phyloP scores from a whole-genome alignment of 2,888 invertebrate genomes.

The Helleia helle region DNA sequence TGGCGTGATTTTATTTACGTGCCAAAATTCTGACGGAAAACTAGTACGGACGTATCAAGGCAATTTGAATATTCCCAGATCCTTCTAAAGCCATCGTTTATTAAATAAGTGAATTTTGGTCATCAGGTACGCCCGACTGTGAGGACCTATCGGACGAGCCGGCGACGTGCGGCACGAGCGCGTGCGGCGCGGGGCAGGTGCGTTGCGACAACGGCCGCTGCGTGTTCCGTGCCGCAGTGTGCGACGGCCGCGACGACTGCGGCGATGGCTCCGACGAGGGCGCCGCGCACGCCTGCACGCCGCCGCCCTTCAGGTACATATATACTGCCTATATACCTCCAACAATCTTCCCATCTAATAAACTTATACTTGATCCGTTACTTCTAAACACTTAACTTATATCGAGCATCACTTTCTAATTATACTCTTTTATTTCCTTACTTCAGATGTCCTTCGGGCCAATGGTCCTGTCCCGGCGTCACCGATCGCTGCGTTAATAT shows the following conservation, averaged over 20 bases:
- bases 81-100: no score
- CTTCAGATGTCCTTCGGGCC: conserved; percentile 80
- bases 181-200: conserved; percentile 85
- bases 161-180: conserved; percentile 83
- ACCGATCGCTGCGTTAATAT: conserved; percentile 88
- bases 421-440: no score
- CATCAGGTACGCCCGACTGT: conserved; percentile 86
- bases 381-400: no score
- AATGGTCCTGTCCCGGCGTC: conserved; percentile 92
- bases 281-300: conserved; percentile 83
- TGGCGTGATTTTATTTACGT: no score
- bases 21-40: no score
- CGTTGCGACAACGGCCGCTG: conserved; percentile 90
- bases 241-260: conserved; percentile 95
- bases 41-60: no score
- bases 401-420: no score
- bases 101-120: no score
- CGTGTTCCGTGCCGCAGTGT: conserved; percentile 94
- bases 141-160: conserved; percentile 94
- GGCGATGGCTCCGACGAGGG: conserved; percentile 94
- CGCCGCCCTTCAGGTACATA: conserved; percentile 78
- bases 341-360: no score
- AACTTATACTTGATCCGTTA: no score
- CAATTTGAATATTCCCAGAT: no score
- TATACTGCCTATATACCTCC: no score